Conservation (phyloP, 2,888 invertebrate genomes). For the Dexiosoma caninum region DNA sequence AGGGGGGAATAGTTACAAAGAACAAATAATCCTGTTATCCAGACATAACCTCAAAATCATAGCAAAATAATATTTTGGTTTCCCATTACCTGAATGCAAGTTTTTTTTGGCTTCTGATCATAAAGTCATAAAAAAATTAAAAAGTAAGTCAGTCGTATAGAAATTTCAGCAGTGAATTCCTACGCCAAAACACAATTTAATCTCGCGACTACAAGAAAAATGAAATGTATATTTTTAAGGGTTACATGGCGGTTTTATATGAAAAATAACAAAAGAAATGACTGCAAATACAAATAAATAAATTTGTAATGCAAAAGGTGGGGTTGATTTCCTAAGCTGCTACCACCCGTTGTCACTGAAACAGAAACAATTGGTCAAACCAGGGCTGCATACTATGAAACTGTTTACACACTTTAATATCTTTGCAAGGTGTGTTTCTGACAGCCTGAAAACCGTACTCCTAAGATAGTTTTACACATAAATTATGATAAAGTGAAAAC, state of each 20-base stretch:
- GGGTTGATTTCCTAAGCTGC: neutral
- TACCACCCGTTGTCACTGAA: conserved; percentile 27
- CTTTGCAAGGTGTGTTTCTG: conserved; percentile 36
- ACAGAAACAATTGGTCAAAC: conserved; percentile 46
- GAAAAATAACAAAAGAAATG: neutral
- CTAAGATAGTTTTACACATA: neutral
- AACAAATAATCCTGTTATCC: too few species aligned
- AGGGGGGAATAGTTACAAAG: neutral
- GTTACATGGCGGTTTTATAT: conserved; percentile 8
- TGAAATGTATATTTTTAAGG: conserved; percentile 17
- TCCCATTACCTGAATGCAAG: neutral
- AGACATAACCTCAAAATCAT: neutral
- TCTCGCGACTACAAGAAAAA: conserved; percentile 42
- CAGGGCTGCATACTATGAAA: conserved; percentile 3
- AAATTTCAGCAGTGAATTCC: neutral
- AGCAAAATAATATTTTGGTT: neutral
- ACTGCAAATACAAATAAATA: neutral
- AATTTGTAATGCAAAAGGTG: neutral
- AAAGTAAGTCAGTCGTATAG: neutral
- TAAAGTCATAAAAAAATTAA: neutral
- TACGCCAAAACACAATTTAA: conserved; percentile 34
- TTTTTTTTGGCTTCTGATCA: conserved; percentile 48
- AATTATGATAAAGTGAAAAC: neutral
- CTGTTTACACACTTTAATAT: conserved; percentile 5
- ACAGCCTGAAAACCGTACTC: conserved; percentile 8